Conservation (phyloP, 2,797 vertebrate species). For the Parotocinclus haroldoi region DNA sequence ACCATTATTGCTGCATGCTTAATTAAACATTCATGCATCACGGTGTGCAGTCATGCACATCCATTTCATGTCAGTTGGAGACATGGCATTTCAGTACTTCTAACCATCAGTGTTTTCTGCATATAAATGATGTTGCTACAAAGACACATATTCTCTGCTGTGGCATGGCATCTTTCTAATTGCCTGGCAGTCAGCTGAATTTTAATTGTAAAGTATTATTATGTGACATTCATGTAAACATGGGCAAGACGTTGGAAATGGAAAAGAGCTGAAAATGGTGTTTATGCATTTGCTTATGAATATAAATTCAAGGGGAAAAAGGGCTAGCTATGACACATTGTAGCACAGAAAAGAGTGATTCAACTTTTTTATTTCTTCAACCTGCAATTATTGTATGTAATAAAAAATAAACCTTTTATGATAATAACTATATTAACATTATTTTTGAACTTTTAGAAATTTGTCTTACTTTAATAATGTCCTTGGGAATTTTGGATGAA, state of each 20-base stretch:
- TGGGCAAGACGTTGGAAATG: too few relatives aligned
- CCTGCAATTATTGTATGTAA: too few relatives aligned
- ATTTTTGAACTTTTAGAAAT: too few relatives aligned
- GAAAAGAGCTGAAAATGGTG: too few relatives aligned
- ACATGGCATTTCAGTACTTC: constrained; percentile 84
- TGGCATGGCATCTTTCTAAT: constrained; percentile 86
- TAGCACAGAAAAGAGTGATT: too few relatives aligned
- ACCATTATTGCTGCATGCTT: constrained; percentile 98
- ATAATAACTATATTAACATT: too few relatives aligned
- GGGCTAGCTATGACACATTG: constrained; percentile 4
- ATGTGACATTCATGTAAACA: too few relatives aligned
- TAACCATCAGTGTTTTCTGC: constrained; percentile 94
- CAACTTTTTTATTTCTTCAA: too few relatives aligned
- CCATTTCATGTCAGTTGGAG: constrained; percentile 89
- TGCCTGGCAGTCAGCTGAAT: constrained; percentile 58
- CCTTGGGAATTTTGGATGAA: too few relatives aligned
- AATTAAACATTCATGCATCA: constrained; percentile 82
- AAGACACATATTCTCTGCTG: constrained; percentile 92
- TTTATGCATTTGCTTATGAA: constrained; percentile 25
- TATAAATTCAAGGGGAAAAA: constrained; percentile 14
- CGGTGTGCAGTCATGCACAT: constrained; percentile 67
- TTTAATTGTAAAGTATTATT: constrained; percentile 22
- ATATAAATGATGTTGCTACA: constrained; percentile 93
- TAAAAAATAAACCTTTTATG: too few relatives aligned
- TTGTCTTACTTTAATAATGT: too few relatives aligned